Evolutionary conservation across 2,113 vertebrate species (phyloP), one percentile per base, ranked within the genome.

Genomic region (Vulpes ferrilata): DNA sequence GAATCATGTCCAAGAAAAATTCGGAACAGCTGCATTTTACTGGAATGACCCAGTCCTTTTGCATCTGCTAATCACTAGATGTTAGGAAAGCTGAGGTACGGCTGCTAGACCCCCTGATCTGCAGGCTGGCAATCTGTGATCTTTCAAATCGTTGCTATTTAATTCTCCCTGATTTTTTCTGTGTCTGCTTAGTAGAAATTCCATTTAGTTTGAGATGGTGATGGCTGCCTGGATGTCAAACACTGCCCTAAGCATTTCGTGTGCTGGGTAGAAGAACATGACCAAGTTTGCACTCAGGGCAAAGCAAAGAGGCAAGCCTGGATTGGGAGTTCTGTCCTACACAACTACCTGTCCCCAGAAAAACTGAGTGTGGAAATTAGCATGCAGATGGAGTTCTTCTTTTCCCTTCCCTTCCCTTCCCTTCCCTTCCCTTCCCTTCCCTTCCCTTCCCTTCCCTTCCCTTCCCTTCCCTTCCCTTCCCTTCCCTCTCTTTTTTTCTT

Each of bases 231-330:
- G 15, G 38, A 27, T 9, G 55, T 35, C n/a, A 7, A 30, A 17
- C 23, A 4, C 7, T 0, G 2, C 0, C 0, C 17, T 12, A 25
- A 16, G 16, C 25, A 27, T 55, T 69, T 82, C 10, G 2, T 7
- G 0, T 30, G 10, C 15, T 10, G 7, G 30, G 67, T 35, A 32
- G 59, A 22, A 65, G 20, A 10, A 60, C 0, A 9, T 13, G 78
- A 79, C 71, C 43, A 25, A 5, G 6, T 43, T 83, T 2, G 0
- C 48, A 3, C n/a, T 30, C 1, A 3, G 85, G 22, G n/a, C 30
- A 32, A 48, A 60, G 85, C 35, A 32, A 0, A 2, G 86, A 57
- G 23, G n/a, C 30, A 32, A 60, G 85, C 30, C 53, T 13, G 57
- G 76, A 11, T 1, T 9, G 30, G 30, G 51, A 11, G 7, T 4